phyloP scores from a whole-genome alignment of 2,888 invertebrate species.

The Macaria notata region DNA sequence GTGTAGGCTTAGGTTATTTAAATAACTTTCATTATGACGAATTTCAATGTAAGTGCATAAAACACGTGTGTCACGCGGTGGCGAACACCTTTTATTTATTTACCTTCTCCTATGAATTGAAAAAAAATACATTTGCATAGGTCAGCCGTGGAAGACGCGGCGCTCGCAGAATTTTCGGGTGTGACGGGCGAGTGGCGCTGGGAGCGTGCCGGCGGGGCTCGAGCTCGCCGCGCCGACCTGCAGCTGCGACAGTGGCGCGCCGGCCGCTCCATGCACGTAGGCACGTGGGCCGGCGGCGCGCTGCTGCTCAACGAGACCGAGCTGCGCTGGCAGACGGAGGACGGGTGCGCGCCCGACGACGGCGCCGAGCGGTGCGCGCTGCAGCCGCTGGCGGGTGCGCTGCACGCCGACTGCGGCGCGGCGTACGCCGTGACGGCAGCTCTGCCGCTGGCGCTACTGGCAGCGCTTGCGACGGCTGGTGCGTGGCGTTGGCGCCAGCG shows the following conservation, averaged over 20 bases:
- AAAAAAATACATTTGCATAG: conserved; percentile 42
- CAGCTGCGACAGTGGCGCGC: conserved; percentile 83
- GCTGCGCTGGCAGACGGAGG: conserved; percentile 83
- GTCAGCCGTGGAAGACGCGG: conserved; percentile 46
- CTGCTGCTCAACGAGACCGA: conserved; percentile 85
- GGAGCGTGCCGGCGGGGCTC: conserved; percentile 85
- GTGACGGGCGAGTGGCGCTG: conserved; percentile 62
- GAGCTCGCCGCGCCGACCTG: conserved; percentile 77
- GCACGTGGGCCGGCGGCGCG: conserved; percentile 89
- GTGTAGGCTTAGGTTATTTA: too few species aligned
- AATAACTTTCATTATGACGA: too few species aligned
- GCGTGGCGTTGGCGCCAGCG: conserved; percentile 58
- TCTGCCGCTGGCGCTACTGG: conserved; percentile 47
- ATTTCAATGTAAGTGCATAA: too few species aligned
- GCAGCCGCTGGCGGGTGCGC: conserved; percentile 84
- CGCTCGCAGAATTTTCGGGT: conserved; percentile 43
- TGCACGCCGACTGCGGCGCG: conserved; percentile 88
- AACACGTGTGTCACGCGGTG: too few species aligned
- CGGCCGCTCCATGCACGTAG: conserved; percentile 66
- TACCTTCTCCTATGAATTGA: too few species aligned
- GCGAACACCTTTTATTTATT: too few species aligned
- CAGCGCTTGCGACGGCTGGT: conserved; percentile 45
- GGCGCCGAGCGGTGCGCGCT: conserved; percentile 87
- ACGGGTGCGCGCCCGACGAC: conserved; percentile 85
- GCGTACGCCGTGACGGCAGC: conserved; percentile 80